Conservation (phyloP, 2,113 vertebrate genomes). For the Gambusia affinis region DNA sequence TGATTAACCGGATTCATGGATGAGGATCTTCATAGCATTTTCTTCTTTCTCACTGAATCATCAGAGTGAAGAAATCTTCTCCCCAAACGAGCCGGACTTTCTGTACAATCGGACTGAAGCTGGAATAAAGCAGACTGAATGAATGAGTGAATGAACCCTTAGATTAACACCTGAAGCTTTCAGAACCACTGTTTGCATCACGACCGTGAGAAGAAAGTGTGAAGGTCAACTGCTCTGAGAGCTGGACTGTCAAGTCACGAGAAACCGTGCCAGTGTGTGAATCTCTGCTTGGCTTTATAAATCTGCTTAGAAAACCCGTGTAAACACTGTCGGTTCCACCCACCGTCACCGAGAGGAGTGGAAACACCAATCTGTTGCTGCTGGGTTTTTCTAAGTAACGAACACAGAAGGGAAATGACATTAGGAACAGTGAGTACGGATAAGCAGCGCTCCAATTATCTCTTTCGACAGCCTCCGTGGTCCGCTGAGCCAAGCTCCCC, state of each 20-base stretch:
- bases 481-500: not conserved
- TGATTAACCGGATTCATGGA: too few relatives aligned
- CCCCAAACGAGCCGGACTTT: too few relatives aligned
- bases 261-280: not conserved
- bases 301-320: not conserved
- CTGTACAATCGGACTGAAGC: too few relatives aligned
- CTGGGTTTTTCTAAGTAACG: not conserved
- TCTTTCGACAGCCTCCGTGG: not conserved
- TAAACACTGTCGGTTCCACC: not conserved
- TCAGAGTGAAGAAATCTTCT: too few relatives aligned
- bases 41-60: too few relatives aligned
- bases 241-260: not conserved
- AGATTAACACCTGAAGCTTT: not conserved
- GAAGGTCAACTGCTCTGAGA: not conserved
- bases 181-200: not conserved
- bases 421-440: not conserved
- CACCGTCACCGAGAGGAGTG: not conserved
- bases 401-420: not conserved
- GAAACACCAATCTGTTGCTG: not conserved
- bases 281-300: not conserved
- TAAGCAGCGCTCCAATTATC: constrained; percentile 5
- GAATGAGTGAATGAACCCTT: too few relatives aligned
- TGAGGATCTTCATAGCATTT: too few relatives aligned
- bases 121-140: too few relatives aligned
- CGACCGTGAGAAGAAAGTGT: not conserved